Base-by-base conservation (phyloP, 2,888 invertebrate genomes). In the Yponomeuta plumbellus region DNA sequence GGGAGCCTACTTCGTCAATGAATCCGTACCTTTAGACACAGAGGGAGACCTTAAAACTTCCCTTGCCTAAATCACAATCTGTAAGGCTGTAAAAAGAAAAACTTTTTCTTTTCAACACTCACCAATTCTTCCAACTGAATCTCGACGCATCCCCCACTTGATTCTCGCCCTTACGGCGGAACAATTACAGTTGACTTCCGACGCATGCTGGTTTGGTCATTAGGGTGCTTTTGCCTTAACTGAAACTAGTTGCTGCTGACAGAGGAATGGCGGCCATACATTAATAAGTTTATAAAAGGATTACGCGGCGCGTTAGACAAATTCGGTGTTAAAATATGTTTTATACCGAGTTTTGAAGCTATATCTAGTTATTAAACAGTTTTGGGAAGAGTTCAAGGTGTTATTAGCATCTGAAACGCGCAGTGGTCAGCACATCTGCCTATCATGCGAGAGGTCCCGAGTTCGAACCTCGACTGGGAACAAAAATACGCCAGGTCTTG, bases 61-160 rank as follows among this genome's bases (percentile, higher is more conserved):
- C 44, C 44, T 22, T 22, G 63, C 63, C 63, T 63, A 63, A 63
- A 63, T 63, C 63, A 63, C 63, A 63, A 63, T 63, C 63, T 63
- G 21, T 44, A 20, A 40, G 40, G 44, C 13, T 63, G 22, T 63
- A 63, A 63, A 61, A 44, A 40, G 44, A 22, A 13, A 21, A 63
- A 63, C 63, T 63, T 63, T 40, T 22, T 63, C 44, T 17, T 21
- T 34, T 63, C 21, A 40, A 40, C 61, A 17, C 61, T 52, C 17
- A 17, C 13, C 1, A 52, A 3, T 52, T 52, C 17, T 52, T 52
- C 17, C 44, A 52, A 52, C 44, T 13, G 1, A 52, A 52, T 17
- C 13, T 52, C 8, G 34, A 52, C 44, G 44, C 44, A 1, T 52
- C 13, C 1, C 44, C 17, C 44, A 52, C 17, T 52, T 52, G 17